Base-by-base conservation (phyloP, 30 jellyfish, hydroid and myxozoan species). In the Hydractinia echinata region DNA sequence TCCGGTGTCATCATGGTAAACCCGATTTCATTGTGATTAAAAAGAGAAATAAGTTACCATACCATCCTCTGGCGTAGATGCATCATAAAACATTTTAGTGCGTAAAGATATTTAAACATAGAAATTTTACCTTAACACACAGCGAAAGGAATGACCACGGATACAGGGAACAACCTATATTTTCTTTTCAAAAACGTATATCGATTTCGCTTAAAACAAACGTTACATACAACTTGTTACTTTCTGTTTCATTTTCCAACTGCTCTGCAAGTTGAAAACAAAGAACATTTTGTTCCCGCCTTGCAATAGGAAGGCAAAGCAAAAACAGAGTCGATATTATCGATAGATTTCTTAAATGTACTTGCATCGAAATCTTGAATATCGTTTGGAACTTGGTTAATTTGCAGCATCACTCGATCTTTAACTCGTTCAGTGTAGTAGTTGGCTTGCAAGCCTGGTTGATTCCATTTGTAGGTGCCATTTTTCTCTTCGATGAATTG, bases 371-470 rank as follows among this genome's bases (percentile, higher is more conserved):
- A 80, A 80, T 80, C 87, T 80, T 80, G 87, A 39, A 80, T 80
- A 51, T 80, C 87, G 82, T 80, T 80, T 9, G 87, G 87, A 5
- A 80, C 87, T 58, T 80, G 87, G 61, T 80, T 80, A 50, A 80
- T 80, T 66, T 56, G 84, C 19, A 80, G 70, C 87, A 80, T 80
- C 9, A 62, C 51, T 7, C 87, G 85, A 56, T 61, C 87, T 44
- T 67, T 9, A 5, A 5, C 18, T 52, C 81, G 72, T 50, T 80
- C 87, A 19, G 66, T 51, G 83, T 80, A 80, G 54, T 61, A 80
- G 83, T 80, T 80, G 51, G 64, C 87, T 53, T 80, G 87, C 16
- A 80, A 61, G 30, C 87, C 87, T 67, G 64, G 64, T 67, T 80
- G 87, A n/a, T 80, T 80, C 87, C 87, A 80, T 21, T 80, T 80